phyloP scores from a whole-genome alignment of 2,888 invertebrate species.

The Sarcophaga rosellei region DNA sequence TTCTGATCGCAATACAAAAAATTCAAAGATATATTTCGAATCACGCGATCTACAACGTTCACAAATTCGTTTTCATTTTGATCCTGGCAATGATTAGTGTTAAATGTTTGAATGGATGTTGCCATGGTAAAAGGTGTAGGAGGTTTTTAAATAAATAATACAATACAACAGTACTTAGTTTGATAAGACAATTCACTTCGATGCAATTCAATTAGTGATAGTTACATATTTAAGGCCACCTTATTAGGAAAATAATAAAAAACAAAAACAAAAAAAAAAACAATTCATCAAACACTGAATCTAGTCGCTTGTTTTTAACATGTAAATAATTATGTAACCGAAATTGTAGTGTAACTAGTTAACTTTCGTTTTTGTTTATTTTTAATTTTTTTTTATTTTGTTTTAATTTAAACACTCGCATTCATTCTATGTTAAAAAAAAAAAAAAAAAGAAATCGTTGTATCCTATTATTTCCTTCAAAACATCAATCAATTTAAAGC shows the following conservation, averaged over 20 bases:
- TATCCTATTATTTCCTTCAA: slow-evolving; percentile 12
- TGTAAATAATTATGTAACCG: slow-evolving; percentile 59
- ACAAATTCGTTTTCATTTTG: slow-evolving; percentile 69
- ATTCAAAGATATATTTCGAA: slow-evolving; percentile 79
- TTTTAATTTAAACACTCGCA: not conserved
- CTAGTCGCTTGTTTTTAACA: slow-evolving; percentile 59
- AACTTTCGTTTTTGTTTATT: slow-evolving; percentile 10
- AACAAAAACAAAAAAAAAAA: not conserved
- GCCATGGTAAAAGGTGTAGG: not conserved
- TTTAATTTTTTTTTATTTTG: not conserved
- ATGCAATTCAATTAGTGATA: not conserved
- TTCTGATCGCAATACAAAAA: slow-evolving; percentile 79
- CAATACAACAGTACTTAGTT: slow-evolving; percentile 58
- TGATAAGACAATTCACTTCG: slow-evolving; percentile 29
- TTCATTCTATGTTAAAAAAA: slow-evolving; percentile 16
- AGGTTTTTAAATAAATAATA: not conserved
- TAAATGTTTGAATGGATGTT: not conserved
- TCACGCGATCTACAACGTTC: slow-evolving; percentile 75
- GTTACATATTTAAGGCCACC: slow-evolving; percentile 10
- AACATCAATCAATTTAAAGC: not conserved
- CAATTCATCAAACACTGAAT: slow-evolving; percentile 45
- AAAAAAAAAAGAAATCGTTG: too few relatives aligned
- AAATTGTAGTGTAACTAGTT: slow-evolving; percentile 49
- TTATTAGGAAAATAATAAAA: not conserved
- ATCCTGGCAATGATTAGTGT: slow-evolving; percentile 69